Base-by-base conservation (phyloP, 2,797 vertebrate genomes). In the Ceryle rudis region DNA sequence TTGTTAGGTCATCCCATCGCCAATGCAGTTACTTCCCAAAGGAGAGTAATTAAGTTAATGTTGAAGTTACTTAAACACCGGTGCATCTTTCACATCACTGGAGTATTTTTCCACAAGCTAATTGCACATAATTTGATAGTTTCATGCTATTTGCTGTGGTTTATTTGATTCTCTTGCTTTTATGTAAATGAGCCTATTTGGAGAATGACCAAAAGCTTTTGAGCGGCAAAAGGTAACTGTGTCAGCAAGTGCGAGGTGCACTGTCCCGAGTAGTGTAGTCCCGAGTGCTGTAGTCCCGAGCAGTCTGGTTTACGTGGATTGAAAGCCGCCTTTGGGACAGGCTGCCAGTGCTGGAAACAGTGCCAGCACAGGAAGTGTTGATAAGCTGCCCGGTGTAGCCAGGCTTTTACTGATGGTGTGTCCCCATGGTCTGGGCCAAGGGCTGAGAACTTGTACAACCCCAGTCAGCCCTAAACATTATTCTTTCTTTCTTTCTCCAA, bases 261-360 rank as follows among this genome's bases (percentile, higher is more conserved):
- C 37, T n/a, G n/a, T n/a, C n/a, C n/a, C n/a, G n/a, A n/a, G n/a
- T n/a, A n/a, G n/a, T n/a, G n/a, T n/a, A n/a, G n/a, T n/a, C n/a
- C n/a, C n/a, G n/a, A n/a, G n/a, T n/a, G n/a, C 47, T 3, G 0
- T 11, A 44, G 16, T 28, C 69, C 25, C 49, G 5, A 11, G 1
- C 61, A 44, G 69, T 5, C 51, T n/a, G 67, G 9, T 1, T 60
- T 6, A 7, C 1, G 0, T 1, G 29, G 47, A 1, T 11, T 4
- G 0, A 0, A 14, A 37, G 25, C 26, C 5, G 2, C 8, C 15
- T 6, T 10, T 5, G 31, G 5, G 2, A 1, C 1, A 6, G 31
- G 52, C 20, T 16, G 33, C 47, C 28, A 2, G 1, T 10, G 15
- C 52, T n/a, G 41, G 8, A 26, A 42, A 3, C 12, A 1, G 10